These are phyloP conservation scores for Danionella cerebrum DNA, from an alignment of 2,113 vertebrate genomes.

Conservation along the genomic window DNA sequence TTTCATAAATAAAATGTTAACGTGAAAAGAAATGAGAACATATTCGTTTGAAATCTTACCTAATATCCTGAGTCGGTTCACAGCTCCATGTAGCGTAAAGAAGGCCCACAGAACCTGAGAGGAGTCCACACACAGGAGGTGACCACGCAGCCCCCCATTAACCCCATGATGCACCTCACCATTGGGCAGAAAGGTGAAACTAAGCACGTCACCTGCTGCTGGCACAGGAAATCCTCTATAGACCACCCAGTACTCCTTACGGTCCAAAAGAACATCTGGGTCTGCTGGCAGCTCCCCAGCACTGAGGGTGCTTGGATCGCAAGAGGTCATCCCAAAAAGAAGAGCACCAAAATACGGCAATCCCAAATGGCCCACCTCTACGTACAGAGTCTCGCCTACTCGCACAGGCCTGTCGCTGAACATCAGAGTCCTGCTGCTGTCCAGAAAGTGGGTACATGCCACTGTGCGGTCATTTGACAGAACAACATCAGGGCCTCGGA, in stretches of 20 bases:
- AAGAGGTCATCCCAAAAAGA: constrained; percentile 90
- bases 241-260: constrained; percentile 98
- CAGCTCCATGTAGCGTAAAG: constrained; percentile 86
- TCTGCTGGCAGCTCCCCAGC: constrained; percentile 86
- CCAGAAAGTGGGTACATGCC: constrained; percentile 84
- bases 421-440: constrained; percentile 86
- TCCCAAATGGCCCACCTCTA: constrained; percentile 86
- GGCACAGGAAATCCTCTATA: constrained; percentile 80
- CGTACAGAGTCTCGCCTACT: constrained; percentile 81
- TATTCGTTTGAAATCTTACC: constrained; percentile 47
- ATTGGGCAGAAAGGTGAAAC: constrained; percentile 79
- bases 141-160: constrained; percentile 79
- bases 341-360: constrained; percentile 84
- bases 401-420: constrained; percentile 90
- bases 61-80: constrained; percentile 86
- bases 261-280: constrained; percentile 87
- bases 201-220: constrained; percentile 82
- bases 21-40: no score
- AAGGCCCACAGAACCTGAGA: constrained; percentile 93
- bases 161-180: constrained; percentile 89
- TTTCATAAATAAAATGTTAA: no score
- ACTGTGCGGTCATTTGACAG: constrained; percentile 85
- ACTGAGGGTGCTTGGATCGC: constrained; percentile 84
- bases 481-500: constrained; percentile 81
- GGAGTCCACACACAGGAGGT: constrained; percentile 91